phyloP scores from a whole-genome alignment of 2,888 invertebrate species.

The Rhogogaster chlorosoma region DNA sequence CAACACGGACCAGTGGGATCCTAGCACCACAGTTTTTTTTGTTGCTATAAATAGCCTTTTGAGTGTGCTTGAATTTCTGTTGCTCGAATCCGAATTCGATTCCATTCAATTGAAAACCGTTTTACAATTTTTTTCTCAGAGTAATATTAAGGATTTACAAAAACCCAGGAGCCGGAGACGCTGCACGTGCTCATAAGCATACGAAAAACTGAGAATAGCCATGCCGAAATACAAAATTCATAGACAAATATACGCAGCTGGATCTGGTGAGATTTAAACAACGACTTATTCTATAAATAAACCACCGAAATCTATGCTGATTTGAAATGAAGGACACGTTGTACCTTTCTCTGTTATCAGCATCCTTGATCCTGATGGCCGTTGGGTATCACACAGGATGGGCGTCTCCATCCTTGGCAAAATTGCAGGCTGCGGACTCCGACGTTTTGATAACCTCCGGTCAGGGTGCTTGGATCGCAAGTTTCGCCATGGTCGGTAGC shows the following conservation, averaged over 20 bases:
- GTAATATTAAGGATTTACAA: background rate
- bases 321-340: background rate
- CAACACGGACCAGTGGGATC: background rate
- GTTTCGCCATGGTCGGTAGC: constrained; percentile 52
- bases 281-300: background rate
- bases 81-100: background rate
- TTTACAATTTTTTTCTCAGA: background rate
- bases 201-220: background rate
- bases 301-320: background rate
- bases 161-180: background rate
- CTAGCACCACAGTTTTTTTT: background rate
- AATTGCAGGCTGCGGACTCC: background rate
- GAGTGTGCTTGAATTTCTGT: background rate
- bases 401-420: constrained; percentile 50
- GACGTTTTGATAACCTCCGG: constrained; percentile 50
- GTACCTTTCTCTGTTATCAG: constrained; percentile 39
- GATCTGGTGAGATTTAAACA: background rate
- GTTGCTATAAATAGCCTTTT: background rate
- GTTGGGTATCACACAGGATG: constrained; percentile 54
- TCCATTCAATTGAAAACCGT: background rate
- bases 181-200: background rate
- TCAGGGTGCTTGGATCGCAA: constrained; percentile 56
- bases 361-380: constrained; percentile 41
- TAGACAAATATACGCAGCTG: background rate
- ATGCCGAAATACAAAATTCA: background rate